phyloP scores from a whole-genome alignment of 2,888 invertebrate genomes.

The Drosophila peninsularis region DNA sequence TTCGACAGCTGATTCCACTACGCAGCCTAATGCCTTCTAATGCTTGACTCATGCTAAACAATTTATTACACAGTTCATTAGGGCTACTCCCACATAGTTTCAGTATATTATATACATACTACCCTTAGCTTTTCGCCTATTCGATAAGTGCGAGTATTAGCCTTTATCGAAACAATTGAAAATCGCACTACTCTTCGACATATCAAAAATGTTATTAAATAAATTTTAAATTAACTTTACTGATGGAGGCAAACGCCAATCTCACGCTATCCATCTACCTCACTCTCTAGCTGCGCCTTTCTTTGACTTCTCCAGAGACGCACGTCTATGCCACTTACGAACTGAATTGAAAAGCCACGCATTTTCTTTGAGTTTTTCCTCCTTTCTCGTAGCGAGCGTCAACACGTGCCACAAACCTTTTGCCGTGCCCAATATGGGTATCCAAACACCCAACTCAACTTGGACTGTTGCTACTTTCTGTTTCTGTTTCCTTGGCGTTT shows the following conservation, averaged over 20 bases:
- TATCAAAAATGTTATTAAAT: slow-evolving; percentile 39
- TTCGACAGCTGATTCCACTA: too few relatives aligned
- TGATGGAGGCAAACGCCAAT: slow-evolving; percentile 27
- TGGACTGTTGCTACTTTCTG: slow-evolving; percentile 21
- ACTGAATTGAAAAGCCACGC: slow-evolving; percentile 52
- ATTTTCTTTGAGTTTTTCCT: slow-evolving; percentile 44
- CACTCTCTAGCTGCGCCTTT: background rate
- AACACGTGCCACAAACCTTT: slow-evolving; percentile 61
- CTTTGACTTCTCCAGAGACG: slow-evolving; percentile 25
- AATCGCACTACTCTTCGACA: background rate
- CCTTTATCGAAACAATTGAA: slow-evolving; percentile 12
- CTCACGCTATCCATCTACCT: slow-evolving; percentile 5
- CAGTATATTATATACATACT: background rate
- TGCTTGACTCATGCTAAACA: background rate
- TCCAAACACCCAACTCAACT: slow-evolving; percentile 54
- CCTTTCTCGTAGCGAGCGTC: slow-evolving; percentile 19
- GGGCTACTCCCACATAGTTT: background rate
- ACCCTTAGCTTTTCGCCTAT: background rate
- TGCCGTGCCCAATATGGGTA: slow-evolving; percentile 29
- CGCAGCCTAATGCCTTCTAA: background rate
- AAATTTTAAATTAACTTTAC: slow-evolving; percentile 55
- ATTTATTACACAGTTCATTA: background rate
- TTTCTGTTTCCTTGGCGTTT: slow-evolving; percentile 12
- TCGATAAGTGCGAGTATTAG: background rate
- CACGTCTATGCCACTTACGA: slow-evolving; percentile 61